Evolutionary conservation across 2,888 invertebrate species (phyloP).

Genomic region (Pyralis farinalis): DNA sequence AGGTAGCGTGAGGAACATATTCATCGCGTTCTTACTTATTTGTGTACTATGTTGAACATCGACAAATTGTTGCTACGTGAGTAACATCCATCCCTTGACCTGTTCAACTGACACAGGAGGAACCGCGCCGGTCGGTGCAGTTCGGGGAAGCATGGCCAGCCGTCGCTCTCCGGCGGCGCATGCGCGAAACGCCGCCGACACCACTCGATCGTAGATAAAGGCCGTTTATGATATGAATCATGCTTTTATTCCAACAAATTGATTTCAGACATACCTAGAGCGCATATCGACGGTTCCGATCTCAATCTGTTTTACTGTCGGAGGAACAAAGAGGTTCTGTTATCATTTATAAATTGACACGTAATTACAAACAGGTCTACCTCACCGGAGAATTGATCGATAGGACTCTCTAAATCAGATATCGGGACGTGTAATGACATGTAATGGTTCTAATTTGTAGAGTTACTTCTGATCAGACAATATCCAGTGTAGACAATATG

Average conservation of each 20-base stretch:
- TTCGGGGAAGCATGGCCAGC: conserved; percentile 60
- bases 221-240: conserved; percentile 69
- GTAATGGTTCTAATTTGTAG: conserved; percentile 10
- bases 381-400: conserved; percentile 48
- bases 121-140: conserved; percentile 36
- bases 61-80: too few species aligned
- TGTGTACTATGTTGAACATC: too few species aligned
- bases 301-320: conserved; percentile 32
- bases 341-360: conserved; percentile 58
- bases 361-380: conserved; percentile 39
- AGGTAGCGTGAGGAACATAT: too few species aligned
- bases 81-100: conserved; percentile 39
- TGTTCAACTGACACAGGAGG: conserved; percentile 40
- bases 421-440: conserved; percentile 19
- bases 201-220: conserved; percentile 67
- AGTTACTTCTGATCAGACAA: conserved; percentile 1
- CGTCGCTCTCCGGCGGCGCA: conserved; percentile 44
- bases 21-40: too few species aligned
- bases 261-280: conserved; percentile 55
- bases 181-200: conserved; percentile 70
- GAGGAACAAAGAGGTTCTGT: conserved; percentile 36
- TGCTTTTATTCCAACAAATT: conserved; percentile 74
- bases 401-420: conserved; percentile 23
- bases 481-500: too few species aligned
- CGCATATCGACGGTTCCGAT: conserved; percentile 41